These are phyloP conservation scores for Heteropelma amictum DNA, from an alignment of 2,888 invertebrate species.

Conservation along the genomic window DNA sequence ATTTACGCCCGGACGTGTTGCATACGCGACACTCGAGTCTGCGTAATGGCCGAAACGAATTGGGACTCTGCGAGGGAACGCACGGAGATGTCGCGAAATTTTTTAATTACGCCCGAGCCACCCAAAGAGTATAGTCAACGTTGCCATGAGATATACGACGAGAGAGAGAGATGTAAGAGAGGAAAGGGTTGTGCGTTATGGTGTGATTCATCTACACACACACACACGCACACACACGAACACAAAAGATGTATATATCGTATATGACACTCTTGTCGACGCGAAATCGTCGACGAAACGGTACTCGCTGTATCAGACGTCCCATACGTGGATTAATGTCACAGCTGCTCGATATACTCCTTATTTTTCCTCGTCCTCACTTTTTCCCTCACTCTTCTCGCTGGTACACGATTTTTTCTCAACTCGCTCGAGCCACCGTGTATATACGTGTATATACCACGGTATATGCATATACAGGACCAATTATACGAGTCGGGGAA, in stretches of 20 bases:
- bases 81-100: conserved; percentile 51
- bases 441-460: conserved; percentile 10
- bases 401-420: conserved; percentile 53
- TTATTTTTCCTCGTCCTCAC: conserved; percentile 19
- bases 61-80: conserved; percentile 27
- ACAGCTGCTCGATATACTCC: conserved; percentile 41
- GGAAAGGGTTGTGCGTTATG: background rate
- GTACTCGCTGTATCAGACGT: conserved; percentile 5
- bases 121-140: conserved; percentile 48
- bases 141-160: conserved; percentile 30
- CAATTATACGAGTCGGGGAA: conserved; percentile 52
- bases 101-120: conserved; percentile 28
- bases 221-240: too few relatives aligned
- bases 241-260: too few relatives aligned
- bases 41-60: conserved; percentile 61
- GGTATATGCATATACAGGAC: conserved; percentile 31
- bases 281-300: conserved; percentile 42
- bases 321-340: conserved; percentile 59
- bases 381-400: conserved; percentile 21
- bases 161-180: background rate
- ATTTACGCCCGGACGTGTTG: background rate
- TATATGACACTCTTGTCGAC: conserved; percentile 29
- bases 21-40: conserved; percentile 19
- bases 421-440: background rate
- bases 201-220: conserved; percentile 13